phyloP scores from a whole-genome alignment of 2,797 vertebrate genomes.

The Enteromius unitaeniatus region DNA sequence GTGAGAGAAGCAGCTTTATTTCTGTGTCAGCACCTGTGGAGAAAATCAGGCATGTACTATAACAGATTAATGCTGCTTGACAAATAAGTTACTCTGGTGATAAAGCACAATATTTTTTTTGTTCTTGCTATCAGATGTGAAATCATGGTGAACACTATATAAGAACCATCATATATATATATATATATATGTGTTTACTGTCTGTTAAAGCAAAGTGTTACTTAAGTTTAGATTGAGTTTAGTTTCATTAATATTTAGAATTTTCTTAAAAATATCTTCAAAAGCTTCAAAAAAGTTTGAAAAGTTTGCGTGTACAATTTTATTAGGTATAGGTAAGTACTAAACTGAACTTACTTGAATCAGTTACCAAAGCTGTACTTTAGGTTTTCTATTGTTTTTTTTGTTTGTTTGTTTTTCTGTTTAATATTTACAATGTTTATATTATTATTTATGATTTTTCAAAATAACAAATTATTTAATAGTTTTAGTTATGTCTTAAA shows the following conservation, averaged over 20 bases:
- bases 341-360: neutral
- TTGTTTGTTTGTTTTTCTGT: neutral
- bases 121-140: neutral
- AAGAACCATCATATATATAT: neutral
- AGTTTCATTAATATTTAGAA: too few species aligned
- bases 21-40: neutral
- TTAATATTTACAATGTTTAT: neutral
- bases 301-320: neutral
- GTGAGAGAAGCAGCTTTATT: neutral
- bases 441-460: neutral
- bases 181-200: neutral
- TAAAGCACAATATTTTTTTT: neutral
- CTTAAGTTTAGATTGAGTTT: too few species aligned
- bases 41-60: neutral
- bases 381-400: too few species aligned
- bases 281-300: too few species aligned
- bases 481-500: neutral
- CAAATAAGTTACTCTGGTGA: neutral
- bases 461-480: neutral
- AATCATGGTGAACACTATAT: neutral
- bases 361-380: neutral
- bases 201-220: neutral
- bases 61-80: constrained; percentile 7
- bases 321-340: neutral
- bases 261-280: neutral